Conservation (phyloP, 2,888 invertebrate species). For the Smittia sp. region DNA sequence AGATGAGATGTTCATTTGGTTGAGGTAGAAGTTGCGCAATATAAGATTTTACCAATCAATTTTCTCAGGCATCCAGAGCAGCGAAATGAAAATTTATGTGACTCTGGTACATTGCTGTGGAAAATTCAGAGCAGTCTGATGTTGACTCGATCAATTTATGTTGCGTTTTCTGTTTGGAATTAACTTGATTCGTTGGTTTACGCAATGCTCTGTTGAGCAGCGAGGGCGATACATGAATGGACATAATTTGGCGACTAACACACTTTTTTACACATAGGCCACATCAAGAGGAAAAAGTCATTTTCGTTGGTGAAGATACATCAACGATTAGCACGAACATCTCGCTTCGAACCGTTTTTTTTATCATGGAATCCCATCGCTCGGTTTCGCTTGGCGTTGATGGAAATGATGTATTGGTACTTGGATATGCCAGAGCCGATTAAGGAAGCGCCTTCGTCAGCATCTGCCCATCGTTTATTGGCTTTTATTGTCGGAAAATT, state of each 20-base stretch:
- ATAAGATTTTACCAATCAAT: background rate
- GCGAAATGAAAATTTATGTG: background rate
- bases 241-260: background rate
- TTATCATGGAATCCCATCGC: background rate
- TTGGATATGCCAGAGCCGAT: background rate
- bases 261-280: background rate
- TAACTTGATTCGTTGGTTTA: background rate
- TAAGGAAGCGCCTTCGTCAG: background rate
- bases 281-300: conserved; percentile 2
- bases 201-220: background rate
- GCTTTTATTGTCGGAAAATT: conserved; percentile 6
- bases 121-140: background rate
- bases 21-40: background rate
- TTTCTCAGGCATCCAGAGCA: background rate
- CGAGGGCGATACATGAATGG: conserved; percentile 13
- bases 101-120: background rate
- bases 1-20: too few species aligned
- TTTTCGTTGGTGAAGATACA: conserved; percentile 5
- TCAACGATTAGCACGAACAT: conserved; percentile 23
- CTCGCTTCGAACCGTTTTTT: background rate
- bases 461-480: background rate
- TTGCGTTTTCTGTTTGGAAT: background rate
- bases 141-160: background rate
- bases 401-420: conserved; percentile 20
- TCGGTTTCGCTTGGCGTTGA: background rate